Percentiles rank a stretch among this genome's conserved stretches.
phyloP scores from a whole-genome alignment of 2,797 vertebrate genomes.

The Rhabdophis nuchalis region DNA sequence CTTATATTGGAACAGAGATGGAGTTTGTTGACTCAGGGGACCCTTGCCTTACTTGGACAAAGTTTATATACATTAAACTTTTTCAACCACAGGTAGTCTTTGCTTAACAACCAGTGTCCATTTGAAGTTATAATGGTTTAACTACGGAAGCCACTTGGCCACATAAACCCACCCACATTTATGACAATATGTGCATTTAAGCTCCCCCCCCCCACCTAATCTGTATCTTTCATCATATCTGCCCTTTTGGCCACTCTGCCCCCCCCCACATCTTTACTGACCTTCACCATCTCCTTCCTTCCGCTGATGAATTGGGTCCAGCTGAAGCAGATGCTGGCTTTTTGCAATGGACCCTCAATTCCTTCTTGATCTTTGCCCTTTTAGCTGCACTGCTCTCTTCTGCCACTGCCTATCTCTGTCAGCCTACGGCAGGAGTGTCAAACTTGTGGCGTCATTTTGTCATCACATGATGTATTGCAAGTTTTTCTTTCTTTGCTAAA shows the following conservation, averaged over 20 bases:
- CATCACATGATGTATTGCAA: too few relatives aligned
- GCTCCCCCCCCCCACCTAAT: too few relatives aligned
- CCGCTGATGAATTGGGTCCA: background rate
- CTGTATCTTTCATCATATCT: background rate
- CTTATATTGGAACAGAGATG: background rate
- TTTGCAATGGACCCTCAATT: background rate
- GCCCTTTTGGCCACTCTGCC: background rate
- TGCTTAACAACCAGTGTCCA: background rate
- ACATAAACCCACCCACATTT: background rate
- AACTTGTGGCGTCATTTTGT: too few relatives aligned
- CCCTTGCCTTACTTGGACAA: background rate
- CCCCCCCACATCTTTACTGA: background rate
- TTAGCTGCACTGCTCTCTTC: background rate
- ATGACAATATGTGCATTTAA: background rate
- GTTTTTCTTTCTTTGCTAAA: too few relatives aligned
- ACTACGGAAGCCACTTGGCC: background rate
- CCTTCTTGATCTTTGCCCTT: background rate
- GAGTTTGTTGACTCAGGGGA: background rate
- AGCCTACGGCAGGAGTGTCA: background rate
- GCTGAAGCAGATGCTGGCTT: background rate
- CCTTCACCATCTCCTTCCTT: background rate
- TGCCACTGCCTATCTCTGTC: background rate
- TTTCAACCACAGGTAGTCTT: background rate
- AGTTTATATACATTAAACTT: background rate
- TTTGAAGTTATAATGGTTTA: background rate